These are phyloP conservation scores for Galagoides demidoff DNA, from an alignment of 2,797 vertebrate genomes.

Conservation along the genomic window DNA sequence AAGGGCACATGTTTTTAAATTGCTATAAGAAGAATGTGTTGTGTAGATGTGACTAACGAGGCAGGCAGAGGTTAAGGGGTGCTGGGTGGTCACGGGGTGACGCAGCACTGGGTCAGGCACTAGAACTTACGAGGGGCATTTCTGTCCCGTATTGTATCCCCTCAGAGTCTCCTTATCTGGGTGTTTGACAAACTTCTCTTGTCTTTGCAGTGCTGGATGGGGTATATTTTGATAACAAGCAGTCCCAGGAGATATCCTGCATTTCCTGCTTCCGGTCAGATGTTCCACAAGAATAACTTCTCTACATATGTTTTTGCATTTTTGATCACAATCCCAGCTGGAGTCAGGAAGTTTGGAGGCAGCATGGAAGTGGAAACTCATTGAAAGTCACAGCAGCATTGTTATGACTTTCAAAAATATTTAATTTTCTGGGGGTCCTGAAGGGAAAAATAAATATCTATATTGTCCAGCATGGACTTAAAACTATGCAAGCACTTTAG, in stretches of 20 bases:
- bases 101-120: too few relatives aligned
- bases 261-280: constrained; percentile 82
- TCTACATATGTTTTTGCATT: constrained; percentile 82
- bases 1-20: background rate
- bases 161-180: constrained; percentile 56
- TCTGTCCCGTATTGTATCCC: background rate
- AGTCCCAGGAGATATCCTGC: constrained; percentile 74
- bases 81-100: background rate
- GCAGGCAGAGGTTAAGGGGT: background rate
- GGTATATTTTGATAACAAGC: constrained; percentile 74
- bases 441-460: background rate
- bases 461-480: constrained; percentile 25
- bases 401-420: constrained; percentile 73
- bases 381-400: constrained; percentile 70
- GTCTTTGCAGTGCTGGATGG: background rate
- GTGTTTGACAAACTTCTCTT: constrained; percentile 40
- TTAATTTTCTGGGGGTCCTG: constrained; percentile 60
- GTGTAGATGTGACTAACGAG: background rate
- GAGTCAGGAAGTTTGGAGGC: constrained; percentile 79
- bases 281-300: constrained; percentile 79
- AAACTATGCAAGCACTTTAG: background rate
- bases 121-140: background rate
- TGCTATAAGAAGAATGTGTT: background rate
- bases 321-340: constrained; percentile 79
- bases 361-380: constrained; percentile 78